These are phyloP conservation scores for Pristionchus entomophagus DNA, from an alignment of 2,888 invertebrate species.

Conservation along the genomic window DNA sequence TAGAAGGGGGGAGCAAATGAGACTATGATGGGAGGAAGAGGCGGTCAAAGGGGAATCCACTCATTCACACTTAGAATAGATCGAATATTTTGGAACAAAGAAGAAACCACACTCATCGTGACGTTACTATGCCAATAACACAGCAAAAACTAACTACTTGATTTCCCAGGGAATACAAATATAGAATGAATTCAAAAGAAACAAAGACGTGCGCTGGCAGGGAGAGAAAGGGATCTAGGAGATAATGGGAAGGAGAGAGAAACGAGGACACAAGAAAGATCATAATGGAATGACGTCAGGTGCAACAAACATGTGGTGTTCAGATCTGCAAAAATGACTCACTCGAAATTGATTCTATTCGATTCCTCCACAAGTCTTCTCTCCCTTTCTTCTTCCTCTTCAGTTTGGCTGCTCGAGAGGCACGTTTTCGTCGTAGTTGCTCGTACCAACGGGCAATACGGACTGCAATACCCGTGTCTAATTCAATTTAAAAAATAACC, in stretches of 20 bases:
- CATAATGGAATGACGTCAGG: conserved; percentile 7
- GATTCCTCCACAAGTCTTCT: conserved; percentile 10
- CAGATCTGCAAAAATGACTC: neutral
- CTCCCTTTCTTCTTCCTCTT: neutral
- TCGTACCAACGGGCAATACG: conserved; percentile 29
- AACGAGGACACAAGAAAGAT: neutral
- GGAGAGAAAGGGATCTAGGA: neutral
- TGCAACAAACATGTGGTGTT: neutral
- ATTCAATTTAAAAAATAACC: neutral
- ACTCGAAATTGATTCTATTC: conserved; percentile 27
- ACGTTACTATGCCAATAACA: too few species aligned
- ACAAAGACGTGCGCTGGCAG: neutral
- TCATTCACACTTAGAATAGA: neutral
- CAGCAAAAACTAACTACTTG: neutral
- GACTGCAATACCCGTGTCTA: neutral
- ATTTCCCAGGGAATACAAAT: neutral
- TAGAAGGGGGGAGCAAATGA: conserved; percentile 12
- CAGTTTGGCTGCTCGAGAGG: conserved; percentile 3
- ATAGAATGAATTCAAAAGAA: neutral
- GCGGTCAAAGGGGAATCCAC: conserved; percentile 22
- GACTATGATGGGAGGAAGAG: conserved; percentile 25
- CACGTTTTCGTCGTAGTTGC: conserved; percentile 26
- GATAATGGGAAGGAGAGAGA: neutral
- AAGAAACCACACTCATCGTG: too few species aligned
- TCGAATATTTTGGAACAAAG: too few species aligned